Base-by-base conservation (phyloP, 2,113 vertebrate genomes). In the Chrysochloris asiatica region DNA sequence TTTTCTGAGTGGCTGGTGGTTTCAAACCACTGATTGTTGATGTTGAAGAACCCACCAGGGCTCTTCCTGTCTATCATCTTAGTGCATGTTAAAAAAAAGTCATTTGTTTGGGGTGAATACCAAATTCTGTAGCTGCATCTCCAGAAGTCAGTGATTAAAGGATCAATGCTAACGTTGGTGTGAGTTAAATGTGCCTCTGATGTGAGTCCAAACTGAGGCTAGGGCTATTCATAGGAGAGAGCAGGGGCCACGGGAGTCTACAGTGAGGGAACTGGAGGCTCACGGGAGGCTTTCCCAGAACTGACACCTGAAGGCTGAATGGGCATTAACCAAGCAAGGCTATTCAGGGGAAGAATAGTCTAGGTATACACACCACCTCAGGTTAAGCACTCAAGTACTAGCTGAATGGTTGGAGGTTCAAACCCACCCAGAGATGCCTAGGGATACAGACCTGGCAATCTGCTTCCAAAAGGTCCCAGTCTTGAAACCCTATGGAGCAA, bases 41-140 rank as follows among this genome's bases (percentile, higher is more conserved):
- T n/a, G n/a, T n/a, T n/a, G n/a, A n/a, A n/a, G n/a, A n/a, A n/a
- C 54, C 54, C 56, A 28, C 56, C 56, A 59, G 56, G 22, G 56
- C 24, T 56, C 54, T 22, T 13, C 21, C 56, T 2, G 4, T 72
- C 69, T 43, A 30, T 33, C 24, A 28, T 75, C 45, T 89, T 33
- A 63, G 21, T 14, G 2, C 30, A 16, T 50, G 6, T 85, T n/a
- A 33, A 72, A 89, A 36, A 75, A 89, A 90, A 28, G 38, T 38
- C n/a, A n/a, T 92, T 83, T 95, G 79, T 90, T 33, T 72, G 36
- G 93, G 38, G 72, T n/a, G 73, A 78, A 85, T 28, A 84, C 1
- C 47, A 59, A n/a, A 81, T 93, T 86, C 81, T 54, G 21, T 56
- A 89, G 61, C 26, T 47, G 9, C 59, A 41, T 86, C 67, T 86